Conservation (phyloP, 2,888 invertebrate genomes). For the Spicauda simplicius region DNA sequence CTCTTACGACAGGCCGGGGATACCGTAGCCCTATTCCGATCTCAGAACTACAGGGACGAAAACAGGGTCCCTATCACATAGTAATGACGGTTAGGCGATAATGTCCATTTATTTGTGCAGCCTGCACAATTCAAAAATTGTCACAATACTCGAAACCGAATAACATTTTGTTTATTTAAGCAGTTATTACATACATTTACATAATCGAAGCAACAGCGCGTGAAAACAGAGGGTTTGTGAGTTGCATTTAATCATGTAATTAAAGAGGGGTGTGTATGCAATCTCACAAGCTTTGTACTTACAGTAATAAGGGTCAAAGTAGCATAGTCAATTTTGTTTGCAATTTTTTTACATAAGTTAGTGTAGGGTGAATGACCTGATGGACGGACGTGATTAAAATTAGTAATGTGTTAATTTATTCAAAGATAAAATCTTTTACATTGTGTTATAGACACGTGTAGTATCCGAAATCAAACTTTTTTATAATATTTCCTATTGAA, state of each 20-base stretch:
- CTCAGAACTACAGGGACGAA: too few relatives aligned
- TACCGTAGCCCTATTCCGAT: too few relatives aligned
- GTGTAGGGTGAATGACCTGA: conserved; percentile 29
- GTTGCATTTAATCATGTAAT: conserved; percentile 23
- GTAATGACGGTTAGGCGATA: too few relatives aligned
- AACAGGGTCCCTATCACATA: too few relatives aligned
- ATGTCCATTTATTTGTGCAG: too few relatives aligned
- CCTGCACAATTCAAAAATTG: neutral
- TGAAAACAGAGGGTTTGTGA: conserved; percentile 52
- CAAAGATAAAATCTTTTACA: conserved; percentile 22
- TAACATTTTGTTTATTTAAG: conserved; percentile 56
- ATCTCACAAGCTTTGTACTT: neutral
- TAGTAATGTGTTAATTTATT: conserved; percentile 36
- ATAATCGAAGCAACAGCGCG: conserved; percentile 70
- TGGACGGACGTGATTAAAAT: conserved; percentile 28
- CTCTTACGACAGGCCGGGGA: too few relatives aligned
- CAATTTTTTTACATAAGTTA: conserved; percentile 20
- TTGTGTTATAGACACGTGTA: neutral
- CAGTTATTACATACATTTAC: conserved; percentile 64
- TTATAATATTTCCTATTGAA: too few relatives aligned
- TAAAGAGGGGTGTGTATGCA: conserved; percentile 35
- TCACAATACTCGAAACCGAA: conserved; percentile 14
- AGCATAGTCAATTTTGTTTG: neutral
- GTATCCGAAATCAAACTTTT: too few relatives aligned
- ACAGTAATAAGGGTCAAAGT: conserved; percentile 15